These are phyloP conservation scores for Matsumyia berberina DNA, from an alignment of 2,888 invertebrate genomes.

Conservation along the genomic window DNA sequence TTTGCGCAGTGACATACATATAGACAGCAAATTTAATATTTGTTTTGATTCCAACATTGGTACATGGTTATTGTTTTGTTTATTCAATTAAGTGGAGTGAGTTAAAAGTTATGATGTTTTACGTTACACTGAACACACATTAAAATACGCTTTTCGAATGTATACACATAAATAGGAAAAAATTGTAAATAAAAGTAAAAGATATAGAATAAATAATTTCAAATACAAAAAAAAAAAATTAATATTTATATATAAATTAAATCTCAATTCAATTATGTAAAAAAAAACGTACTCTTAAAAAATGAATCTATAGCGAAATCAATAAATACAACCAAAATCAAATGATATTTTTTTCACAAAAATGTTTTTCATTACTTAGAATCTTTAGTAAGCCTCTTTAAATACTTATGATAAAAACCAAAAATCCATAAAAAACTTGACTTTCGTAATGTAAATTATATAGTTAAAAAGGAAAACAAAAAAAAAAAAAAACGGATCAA, in stretches of 20 bases:
- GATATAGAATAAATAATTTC: constrained; percentile 38
- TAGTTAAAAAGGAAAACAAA: constrained; percentile 12
- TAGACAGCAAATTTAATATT: too few relatives aligned
- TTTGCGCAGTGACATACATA: constrained; percentile 2
- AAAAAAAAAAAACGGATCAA: constrained; percentile 21
- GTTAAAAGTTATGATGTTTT: not conserved
- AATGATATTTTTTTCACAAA: constrained; percentile 49
- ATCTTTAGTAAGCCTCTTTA: constrained; percentile 57
- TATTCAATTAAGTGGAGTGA: too few relatives aligned
- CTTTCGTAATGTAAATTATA: constrained; percentile 64
- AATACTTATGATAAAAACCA: constrained; percentile 41
- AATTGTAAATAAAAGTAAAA: constrained; percentile 39
- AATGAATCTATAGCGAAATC: constrained; percentile 24
- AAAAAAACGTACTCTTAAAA: constrained; percentile 41
- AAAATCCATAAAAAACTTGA: constrained; percentile 52
- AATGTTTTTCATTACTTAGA: constrained; percentile 54
- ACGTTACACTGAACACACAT: not conserved
- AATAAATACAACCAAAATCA: constrained; percentile 24
- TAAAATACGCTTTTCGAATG: constrained; percentile 19
- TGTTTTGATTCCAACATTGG: too few relatives aligned
- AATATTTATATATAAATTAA: constrained; percentile 47
- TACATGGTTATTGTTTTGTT: too few relatives aligned
- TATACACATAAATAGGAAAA: constrained; percentile 11
- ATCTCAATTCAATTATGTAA: constrained; percentile 64
- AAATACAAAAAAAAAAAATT: constrained; percentile 28